Evolutionary conservation across 2,797 vertebrate genomes (phyloP).

Genomic region (Pseudotriccus pelzelni): DNA sequence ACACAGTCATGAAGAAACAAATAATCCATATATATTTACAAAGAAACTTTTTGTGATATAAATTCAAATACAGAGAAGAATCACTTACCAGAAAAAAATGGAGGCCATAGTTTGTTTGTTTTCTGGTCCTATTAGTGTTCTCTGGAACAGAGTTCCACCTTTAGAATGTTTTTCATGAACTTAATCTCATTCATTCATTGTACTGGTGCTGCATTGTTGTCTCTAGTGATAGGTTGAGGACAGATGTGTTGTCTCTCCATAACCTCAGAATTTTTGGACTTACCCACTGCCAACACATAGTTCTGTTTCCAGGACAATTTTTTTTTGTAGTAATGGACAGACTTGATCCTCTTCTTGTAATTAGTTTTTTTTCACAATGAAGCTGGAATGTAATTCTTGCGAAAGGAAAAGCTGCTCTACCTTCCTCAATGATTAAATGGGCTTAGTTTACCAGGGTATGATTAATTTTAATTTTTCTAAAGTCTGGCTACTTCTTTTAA

Average conservation of each 20-base stretch:
- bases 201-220: not conserved
- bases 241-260: not conserved
- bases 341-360: not conserved
- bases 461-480: not conserved
- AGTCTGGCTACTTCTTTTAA: not conserved
- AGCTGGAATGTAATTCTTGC: not conserved
- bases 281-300: not conserved
- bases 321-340: not conserved
- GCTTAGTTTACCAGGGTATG: not conserved
- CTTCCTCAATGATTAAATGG: not conserved
- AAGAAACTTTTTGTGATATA: not conserved
- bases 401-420: not conserved
- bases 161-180: not conserved
- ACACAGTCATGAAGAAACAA: not conserved
- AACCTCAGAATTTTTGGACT: not conserved
- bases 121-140: not conserved
- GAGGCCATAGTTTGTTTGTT: not conserved
- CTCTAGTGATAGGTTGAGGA: accelerated
- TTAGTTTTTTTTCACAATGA: not conserved
- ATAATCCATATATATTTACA: not conserved
- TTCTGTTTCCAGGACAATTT: not conserved
- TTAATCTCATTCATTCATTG: not conserved
- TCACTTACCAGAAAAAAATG: not conserved
- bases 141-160: not conserved
- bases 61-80: not conserved